These are phyloP conservation scores for Chironomus striatipennis DNA, from an alignment of 1,140 invertebrate species.

Conservation along the genomic window DNA sequence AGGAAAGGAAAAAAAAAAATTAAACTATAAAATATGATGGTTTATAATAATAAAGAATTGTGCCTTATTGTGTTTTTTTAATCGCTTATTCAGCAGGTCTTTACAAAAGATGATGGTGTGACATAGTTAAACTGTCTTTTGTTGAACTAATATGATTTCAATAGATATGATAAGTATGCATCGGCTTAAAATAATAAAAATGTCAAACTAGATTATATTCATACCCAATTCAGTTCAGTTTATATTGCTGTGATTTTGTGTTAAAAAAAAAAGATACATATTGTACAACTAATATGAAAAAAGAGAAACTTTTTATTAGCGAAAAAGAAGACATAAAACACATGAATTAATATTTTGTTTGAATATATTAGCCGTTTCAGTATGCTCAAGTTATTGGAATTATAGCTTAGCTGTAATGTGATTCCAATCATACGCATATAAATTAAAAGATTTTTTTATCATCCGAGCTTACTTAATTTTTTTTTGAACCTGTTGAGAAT, in stretches of 20 bases:
- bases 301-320: slow-evolving; percentile 4
- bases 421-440: slow-evolving; percentile 7
- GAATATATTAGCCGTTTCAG: not conserved
- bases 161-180: not conserved
- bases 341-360: not conserved
- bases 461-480: not conserved
- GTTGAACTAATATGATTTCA: not conserved
- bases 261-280: not conserved
- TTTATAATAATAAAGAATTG: not conserved
- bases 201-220: not conserved
- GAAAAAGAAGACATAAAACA: not conserved
- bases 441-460: not conserved
- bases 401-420: not conserved
- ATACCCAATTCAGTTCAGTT: not conserved
- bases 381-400: not conserved
- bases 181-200: not conserved
- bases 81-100: not conserved
- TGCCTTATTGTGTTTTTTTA: not conserved
- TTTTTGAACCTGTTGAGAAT: not conserved
- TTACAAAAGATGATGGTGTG: not conserved
- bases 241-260: no score
- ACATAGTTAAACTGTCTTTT: not conserved
- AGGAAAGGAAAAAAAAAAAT: not conserved
- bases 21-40: not conserved
- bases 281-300: not conserved